Conservation (phyloP, 2,888 invertebrate species). For the Mythimna ferrago region DNA sequence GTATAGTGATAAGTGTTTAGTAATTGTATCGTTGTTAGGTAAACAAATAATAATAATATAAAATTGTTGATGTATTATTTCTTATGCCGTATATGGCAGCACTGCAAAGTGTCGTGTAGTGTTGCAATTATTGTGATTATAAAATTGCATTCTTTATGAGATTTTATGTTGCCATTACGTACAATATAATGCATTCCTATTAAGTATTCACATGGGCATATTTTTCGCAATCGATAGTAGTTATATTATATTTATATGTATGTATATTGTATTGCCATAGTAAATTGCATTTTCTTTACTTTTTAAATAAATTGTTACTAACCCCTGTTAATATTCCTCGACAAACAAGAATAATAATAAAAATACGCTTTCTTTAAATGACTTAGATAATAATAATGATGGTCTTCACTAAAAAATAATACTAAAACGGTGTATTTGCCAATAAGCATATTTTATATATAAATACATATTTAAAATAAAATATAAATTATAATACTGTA, state of each 20-base stretch:
- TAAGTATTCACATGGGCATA: background rate
- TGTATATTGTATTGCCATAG: constrained; percentile 26
- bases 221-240: constrained; percentile 8
- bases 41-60: constrained; percentile 10
- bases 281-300: constrained; percentile 23
- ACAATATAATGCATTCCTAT: constrained; percentile 33
- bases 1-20: constrained; percentile 16
- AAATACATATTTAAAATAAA: background rate
- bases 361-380: constrained; percentile 18
- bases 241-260: background rate
- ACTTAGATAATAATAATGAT: constrained; percentile 29
- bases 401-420: constrained; percentile 32
- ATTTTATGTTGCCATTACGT: constrained; percentile 12
- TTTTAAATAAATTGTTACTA: constrained; percentile 1
- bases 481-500: background rate
- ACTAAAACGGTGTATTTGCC: constrained; percentile 4
- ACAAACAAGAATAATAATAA: constrained; percentile 13
- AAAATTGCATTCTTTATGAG: constrained; percentile 10
- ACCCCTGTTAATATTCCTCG: constrained; percentile 19
- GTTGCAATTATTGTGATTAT: constrained; percentile 11
- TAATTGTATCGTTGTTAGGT: constrained; percentile 7
- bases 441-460: constrained; percentile 21
- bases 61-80: constrained; percentile 11
- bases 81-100: constrained; percentile 12
- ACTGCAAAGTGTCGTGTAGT: constrained; percentile 15